Evolutionary conservation across 1,140 invertebrate genomes (phyloP).

Genomic region (Matsumurasca onukii): DNA sequence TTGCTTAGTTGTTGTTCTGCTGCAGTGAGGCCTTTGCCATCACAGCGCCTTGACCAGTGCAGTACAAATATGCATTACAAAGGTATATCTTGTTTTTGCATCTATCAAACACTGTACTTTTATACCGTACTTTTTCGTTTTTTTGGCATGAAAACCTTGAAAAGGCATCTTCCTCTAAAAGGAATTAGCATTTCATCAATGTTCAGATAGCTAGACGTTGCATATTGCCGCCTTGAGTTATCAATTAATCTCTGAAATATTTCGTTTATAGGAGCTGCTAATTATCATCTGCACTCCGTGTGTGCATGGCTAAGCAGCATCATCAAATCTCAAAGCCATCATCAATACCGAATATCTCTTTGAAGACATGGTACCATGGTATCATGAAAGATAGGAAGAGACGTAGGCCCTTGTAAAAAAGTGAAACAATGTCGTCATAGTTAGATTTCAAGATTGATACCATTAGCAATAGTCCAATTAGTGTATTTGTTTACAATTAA

Average conservation of each 20-base stretch:
- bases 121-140: constrained; percentile 51
- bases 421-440: constrained; percentile 3
- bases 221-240: constrained; percentile 45
- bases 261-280: constrained; percentile 40
- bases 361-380: constrained; percentile 35
- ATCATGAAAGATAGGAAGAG: constrained; percentile 32
- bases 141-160: constrained; percentile 50
- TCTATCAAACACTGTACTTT: constrained; percentile 40
- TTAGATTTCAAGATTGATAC: constrained; percentile 16
- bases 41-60: constrained; percentile 27
- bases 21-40: constrained; percentile 18
- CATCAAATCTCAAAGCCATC: constrained; percentile 45
- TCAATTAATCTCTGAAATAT: constrained; percentile 46
- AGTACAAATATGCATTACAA: constrained; percentile 34
- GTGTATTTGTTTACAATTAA: constrained; percentile 23
- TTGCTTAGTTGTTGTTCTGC: constrained; percentile 19
- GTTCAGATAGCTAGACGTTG: constrained; percentile 39
- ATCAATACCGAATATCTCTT: constrained; percentile 45
- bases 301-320: constrained; percentile 40
- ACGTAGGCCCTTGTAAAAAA: constrained; percentile 30
- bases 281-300: constrained; percentile 39
- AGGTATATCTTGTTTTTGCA: constrained; percentile 39
- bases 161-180: constrained; percentile 47
- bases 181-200: constrained; percentile 50
- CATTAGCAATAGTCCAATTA: constrained; percentile 30